Conservation (phyloP, 2,113 vertebrate genomes). For the Gasterosteus aculeatus region DNA sequence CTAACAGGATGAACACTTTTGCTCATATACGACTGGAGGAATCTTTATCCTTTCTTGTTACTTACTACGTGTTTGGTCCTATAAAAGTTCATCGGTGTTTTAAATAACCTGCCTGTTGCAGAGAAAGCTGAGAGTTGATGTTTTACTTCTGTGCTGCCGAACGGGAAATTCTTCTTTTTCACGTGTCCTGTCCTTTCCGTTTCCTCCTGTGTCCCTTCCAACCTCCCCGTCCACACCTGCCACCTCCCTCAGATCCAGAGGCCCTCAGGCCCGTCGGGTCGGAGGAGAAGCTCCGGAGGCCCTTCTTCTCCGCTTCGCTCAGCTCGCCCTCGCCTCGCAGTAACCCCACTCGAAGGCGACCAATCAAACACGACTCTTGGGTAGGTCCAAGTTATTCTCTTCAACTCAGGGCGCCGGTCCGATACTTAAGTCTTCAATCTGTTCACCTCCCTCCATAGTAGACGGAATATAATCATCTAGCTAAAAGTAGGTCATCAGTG, state of each 20-base stretch:
- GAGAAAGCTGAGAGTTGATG: slow-evolving; percentile 3
- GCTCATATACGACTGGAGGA: too few species aligned
- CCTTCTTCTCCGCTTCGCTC: slow-evolving; percentile 77
- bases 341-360: slow-evolving; percentile 74
- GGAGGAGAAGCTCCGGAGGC: slow-evolving; percentile 73
- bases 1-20: background rate
- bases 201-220: slow-evolving; percentile 1
- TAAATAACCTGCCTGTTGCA: background rate
- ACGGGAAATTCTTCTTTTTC: background rate
- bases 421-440: background rate
- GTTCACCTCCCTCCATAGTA: background rate
- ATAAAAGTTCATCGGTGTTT: background rate
- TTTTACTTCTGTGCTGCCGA: too few species aligned
- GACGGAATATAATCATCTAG: background rate
- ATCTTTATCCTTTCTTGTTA: background rate
- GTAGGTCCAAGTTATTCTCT: slow-evolving; percentile 59
- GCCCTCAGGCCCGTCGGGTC: slow-evolving; percentile 53
- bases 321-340: slow-evolving; percentile 77
- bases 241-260: slow-evolving; percentile 56
- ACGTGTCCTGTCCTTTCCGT: background rate
- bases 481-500: background rate
- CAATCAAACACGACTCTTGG: slow-evolving; percentile 84
- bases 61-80: background rate
- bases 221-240: slow-evolving; percentile 2
- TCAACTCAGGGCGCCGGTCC: background rate